Evolutionary conservation across 2,797 vertebrate genomes (phyloP), one percentile per base, ranked within the genome.

Genomic region (Macropus fuliginosus): DNA sequence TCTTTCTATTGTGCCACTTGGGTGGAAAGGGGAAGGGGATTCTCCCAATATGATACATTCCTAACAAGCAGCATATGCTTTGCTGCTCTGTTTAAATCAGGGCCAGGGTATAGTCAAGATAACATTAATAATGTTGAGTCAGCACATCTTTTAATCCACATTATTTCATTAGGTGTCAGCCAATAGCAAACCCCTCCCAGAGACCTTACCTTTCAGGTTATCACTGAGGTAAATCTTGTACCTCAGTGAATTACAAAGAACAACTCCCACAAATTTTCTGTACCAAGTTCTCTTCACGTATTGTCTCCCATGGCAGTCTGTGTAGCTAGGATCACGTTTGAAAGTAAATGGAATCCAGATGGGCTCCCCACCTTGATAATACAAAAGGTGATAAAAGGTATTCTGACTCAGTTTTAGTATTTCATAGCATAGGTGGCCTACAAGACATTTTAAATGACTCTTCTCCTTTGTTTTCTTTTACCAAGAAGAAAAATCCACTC

Each of bases 151-250:
- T 90, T 56, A 92, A 55, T 31, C 9, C 46, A 54, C 54, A 6
- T 0, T 1, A 27, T 28, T 50, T 18, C 54, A 29, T 6, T 91
- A 55, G 54, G 90, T 91, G 0, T 74, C 56, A 46, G 11, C 40
- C 56, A 56, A 34, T 0, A 28, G 92, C 46, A 21, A 31, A 0
- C n/a, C 93, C 87, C 0, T 52, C 90, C 12, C 50, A 27, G 21
- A 91, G 59, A 96, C 98, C 91, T 87, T 99, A 99, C 99, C 99
- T 99, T 99, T 99, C 55, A 99, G 99, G 95, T 99, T 99, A 91
- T 99, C 99, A 91, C 99, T 99, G 98, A 99, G 99, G 98, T 99
- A 99, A 98, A 99, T 99, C 98, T 99, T 99, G 98, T 99, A 99
- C 97, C 99, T 98, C 97, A 99, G 98, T 2, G 99, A 99, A 98